phyloP scores from a whole-genome alignment of 2,888 invertebrate species.

The Tineola bisselliella region DNA sequence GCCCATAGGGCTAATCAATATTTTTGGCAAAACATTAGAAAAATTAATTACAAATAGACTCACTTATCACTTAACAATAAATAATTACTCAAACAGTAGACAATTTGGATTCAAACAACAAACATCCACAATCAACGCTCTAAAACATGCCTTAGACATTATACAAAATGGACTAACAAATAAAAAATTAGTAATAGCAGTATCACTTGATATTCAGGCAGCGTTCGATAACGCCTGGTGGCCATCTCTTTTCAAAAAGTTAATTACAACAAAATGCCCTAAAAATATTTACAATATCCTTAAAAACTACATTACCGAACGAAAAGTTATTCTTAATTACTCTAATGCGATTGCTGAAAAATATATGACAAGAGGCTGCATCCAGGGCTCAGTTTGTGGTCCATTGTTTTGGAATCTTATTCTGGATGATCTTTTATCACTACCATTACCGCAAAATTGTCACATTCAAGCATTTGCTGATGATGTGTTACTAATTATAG shows the following conservation, averaged over 20 bases:
- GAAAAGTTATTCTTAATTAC: neutral
- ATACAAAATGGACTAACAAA: neutral
- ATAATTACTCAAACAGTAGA: neutral
- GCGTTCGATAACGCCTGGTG: slow-evolving; percentile 3
- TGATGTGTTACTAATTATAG: neutral
- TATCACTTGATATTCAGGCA: neutral
- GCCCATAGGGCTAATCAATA: slow-evolving; percentile 21
- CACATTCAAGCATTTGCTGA: neutral
- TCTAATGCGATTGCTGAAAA: neutral
- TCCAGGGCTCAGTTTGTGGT: neutral
- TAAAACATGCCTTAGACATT: neutral
- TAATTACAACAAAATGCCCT: neutral
- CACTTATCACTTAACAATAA: neutral
- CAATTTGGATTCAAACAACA: slow-evolving; percentile 21
- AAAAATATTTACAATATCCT: neutral
- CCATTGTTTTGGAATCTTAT: neutral
- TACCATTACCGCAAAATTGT: neutral
- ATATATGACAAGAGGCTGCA: neutral
- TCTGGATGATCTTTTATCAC: neutral
- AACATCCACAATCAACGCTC: slow-evolving; percentile 16
- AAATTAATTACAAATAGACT: slow-evolving; percentile 15
- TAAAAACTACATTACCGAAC: neutral
- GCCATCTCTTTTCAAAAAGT: neutral
- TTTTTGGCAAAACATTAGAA: slow-evolving; percentile 21
- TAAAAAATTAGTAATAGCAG: neutral